phyloP scores from a whole-genome alignment of 1,140 invertebrate genomes.

The Anastrepha ludens region DNA sequence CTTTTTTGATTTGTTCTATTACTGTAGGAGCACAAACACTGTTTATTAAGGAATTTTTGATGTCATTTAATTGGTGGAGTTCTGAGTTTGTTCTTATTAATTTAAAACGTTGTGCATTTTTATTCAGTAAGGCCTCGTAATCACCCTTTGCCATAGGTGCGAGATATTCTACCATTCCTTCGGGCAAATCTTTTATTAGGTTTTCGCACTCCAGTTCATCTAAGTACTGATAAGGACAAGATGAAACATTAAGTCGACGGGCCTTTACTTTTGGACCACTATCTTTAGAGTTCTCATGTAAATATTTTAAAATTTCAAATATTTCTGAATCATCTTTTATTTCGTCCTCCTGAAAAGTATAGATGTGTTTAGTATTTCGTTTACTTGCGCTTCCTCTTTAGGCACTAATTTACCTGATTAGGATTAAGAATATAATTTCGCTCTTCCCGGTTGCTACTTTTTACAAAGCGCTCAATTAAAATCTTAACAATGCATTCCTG shows the following conservation, averaged over 20 bases:
- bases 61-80: neutral
- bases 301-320: conserved; percentile 37
- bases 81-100: neutral
- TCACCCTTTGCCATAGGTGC: neutral
- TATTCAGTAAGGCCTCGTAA: neutral
- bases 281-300: neutral
- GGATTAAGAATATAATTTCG: conserved; percentile 68
- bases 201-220: neutral
- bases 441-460: conserved; percentile 58
- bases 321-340: conserved; percentile 19
- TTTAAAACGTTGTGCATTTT: conserved; percentile 20
- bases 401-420: conserved; percentile 62
- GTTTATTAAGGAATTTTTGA: conserved; percentile 53
- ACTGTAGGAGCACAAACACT: conserved; percentile 48
- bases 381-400: neutral
- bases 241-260: neutral
- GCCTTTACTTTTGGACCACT: neutral
- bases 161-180: neutral
- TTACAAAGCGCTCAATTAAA: conserved; percentile 66
- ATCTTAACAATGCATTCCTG: conserved; percentile 71
- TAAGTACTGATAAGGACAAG: neutral
- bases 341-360: neutral
- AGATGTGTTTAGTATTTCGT: neutral
- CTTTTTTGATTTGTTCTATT: conserved; percentile 46
- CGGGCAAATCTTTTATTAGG: neutral